Conservation (phyloP, 1,140 invertebrate species). For the Bombus terrestris region DNA sequence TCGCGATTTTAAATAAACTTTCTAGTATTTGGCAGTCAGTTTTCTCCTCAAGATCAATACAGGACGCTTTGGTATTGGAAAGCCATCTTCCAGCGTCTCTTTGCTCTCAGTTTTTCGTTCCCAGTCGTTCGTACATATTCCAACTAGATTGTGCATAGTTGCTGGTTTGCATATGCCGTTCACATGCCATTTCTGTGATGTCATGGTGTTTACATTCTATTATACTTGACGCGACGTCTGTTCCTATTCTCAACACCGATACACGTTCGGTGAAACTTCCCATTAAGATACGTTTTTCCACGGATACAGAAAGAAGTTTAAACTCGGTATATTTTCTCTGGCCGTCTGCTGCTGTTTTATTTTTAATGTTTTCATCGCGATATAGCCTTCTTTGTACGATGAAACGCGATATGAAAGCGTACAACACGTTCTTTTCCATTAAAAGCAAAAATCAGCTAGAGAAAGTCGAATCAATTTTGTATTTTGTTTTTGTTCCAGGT, state of each 20-base stretch:
- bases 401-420: neutral
- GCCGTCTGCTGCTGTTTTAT: neutral
- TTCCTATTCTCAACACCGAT: neutral
- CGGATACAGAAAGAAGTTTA: neutral
- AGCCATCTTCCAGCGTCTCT: conserved; percentile 22
- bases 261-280: conserved; percentile 12
- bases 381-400: neutral
- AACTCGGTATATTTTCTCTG: neutral
- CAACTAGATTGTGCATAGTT: conserved; percentile 33
- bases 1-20: conserved; percentile 18
- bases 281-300: conserved; percentile 24
- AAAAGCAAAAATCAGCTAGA: neutral
- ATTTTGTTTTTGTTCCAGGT: conserved; percentile 35
- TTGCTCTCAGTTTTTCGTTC: neutral
- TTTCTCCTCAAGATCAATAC: conserved; percentile 7
- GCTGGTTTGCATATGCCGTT: conserved; percentile 29
- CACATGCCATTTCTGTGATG: conserved; percentile 8
- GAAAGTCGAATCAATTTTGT: neutral
- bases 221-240: conserved; percentile 27
- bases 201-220: conserved; percentile 48
- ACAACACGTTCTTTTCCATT: too few relatives aligned
- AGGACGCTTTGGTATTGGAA: conserved; percentile 25
- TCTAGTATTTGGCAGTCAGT: neutral
- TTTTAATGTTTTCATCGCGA: neutral
- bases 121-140: conserved; percentile 14